Evolutionary conservation across 1,140 invertebrate genomes (phyloP), one percentile per base, ranked within the genome.

Genomic region (Magallana ariakensis): DNA sequence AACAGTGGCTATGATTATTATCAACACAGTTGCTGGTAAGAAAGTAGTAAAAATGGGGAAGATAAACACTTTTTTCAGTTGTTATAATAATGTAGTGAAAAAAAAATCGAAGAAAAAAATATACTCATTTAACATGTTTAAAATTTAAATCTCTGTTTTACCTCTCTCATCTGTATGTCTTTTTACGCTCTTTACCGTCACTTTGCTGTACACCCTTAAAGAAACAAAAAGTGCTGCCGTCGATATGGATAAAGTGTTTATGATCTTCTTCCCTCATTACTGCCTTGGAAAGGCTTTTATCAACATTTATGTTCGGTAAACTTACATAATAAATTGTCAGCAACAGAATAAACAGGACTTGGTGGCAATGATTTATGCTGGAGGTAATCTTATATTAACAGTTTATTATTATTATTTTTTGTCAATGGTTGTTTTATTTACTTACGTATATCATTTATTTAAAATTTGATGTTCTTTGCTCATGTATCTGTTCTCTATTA

Each of bases 211-310:
- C 33, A 19, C 22, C 10, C 19, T 9, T 26, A 58, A 16, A 54
- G 19, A 46, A 1, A 84, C 85, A 9, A 84, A 80, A 53, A 15
- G 11, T 46, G 54, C 84, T 10, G 85, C 60, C 55, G 83, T 87
- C 0, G 56, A 33, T 0, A 33, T 89, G 13, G 86, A 90, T 56
- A 86, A 70, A 75, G 15, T 87, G 1, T 91, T 91, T 70, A 85
- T 81, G 9, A 33, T 87, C 15, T 19, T 91, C 15, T 70, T 90
- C 15, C 90, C 90, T 10, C 83, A 91, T 58, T 90, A 89, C 62
- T 85, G 80, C 57, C 57, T 91, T 10, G 89, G 87, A 1, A 80
- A 80, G 16, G 83, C 81, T 6, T 80, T 90, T 19, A 83, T 70
- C 80, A 83, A 86, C 56, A 85, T 91, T n/a, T 91, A 90, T 75